These are phyloP conservation scores for Zaprionus kolodkinae DNA, from an alignment of 1,140 invertebrate genomes.

Conservation along the genomic window DNA sequence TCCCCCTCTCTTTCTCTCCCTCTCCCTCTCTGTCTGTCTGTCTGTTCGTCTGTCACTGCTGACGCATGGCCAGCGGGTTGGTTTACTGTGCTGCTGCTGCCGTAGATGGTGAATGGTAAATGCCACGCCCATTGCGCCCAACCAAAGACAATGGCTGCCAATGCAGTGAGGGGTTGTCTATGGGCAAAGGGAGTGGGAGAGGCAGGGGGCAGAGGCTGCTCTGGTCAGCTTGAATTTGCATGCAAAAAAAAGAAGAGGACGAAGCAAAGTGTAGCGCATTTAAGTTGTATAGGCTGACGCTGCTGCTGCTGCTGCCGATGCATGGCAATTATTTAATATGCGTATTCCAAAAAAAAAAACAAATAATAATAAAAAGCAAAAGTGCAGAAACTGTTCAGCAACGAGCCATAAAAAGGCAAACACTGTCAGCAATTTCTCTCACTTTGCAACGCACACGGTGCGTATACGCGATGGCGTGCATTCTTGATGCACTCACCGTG, in stretches of 20 bases:
- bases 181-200: not conserved
- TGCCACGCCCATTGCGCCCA: conserved; percentile 12
- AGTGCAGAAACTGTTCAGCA: conserved; percentile 11
- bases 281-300: conserved; percentile 21
- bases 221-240: conserved; percentile 28
- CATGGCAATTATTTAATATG: conserved; percentile 33
- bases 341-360: not conserved
- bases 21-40: not conserved
- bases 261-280: conserved; percentile 3
- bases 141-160: not conserved
- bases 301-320: conserved; percentile 8
- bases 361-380: not conserved
- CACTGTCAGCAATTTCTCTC: conserved; percentile 30
- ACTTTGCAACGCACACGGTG: conserved; percentile 20
- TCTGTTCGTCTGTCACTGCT: conserved; percentile 10
- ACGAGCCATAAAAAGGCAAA: conserved; percentile 35
- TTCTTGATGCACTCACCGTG: not conserved
- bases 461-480: conserved; percentile 22
- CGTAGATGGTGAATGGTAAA: conserved; percentile 17
- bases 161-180: not conserved
- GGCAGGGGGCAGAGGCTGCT: not conserved
- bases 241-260: not conserved
- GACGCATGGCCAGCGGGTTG: conserved; percentile 18
- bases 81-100: not conserved
- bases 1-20: not conserved